phyloP scores from a whole-genome alignment of 2,113 vertebrate genomes.

The Erinaceus europaeus region DNA sequence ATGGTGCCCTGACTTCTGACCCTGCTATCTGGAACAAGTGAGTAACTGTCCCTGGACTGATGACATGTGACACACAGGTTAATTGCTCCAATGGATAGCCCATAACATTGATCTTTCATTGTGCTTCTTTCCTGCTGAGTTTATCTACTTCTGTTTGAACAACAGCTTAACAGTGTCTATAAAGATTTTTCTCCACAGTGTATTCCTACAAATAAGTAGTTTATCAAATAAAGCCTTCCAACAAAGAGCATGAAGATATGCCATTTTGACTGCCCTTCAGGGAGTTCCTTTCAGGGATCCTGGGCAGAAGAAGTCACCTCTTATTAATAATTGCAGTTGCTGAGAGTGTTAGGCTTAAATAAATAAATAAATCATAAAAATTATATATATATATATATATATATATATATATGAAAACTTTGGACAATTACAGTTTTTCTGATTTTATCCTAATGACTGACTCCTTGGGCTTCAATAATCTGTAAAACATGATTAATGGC shows the following conservation, averaged over 20 bases:
- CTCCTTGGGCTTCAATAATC: conserved; percentile 21
- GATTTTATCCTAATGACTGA: conserved; percentile 14
- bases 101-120: not conserved
- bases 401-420: no score
- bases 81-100: not conserved
- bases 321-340: not conserved
- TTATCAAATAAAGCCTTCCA: conserved; percentile 63
- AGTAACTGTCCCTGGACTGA: not conserved
- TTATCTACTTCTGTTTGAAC: conserved; percentile 49
- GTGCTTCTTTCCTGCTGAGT: conserved; percentile 14
- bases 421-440: not conserved
- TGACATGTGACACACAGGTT: not conserved
- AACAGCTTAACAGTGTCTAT: conserved; percentile 24
- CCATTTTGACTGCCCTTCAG: not conserved
- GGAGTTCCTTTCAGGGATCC: not conserved
- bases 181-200: conserved; percentile 65
- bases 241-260: conserved; percentile 26
- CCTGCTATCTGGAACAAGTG: not conserved
- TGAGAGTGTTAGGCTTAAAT: not conserved
- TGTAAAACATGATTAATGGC: conserved; percentile 20
- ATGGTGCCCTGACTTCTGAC: not conserved
- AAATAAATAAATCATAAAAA: no score
- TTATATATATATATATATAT: no score
- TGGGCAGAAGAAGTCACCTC: not conserved
- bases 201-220: conserved; percentile 52